These are phyloP conservation scores for Mus spretus DNA, from an alignment of 2,797 vertebrate species.

Conservation along the genomic window DNA sequence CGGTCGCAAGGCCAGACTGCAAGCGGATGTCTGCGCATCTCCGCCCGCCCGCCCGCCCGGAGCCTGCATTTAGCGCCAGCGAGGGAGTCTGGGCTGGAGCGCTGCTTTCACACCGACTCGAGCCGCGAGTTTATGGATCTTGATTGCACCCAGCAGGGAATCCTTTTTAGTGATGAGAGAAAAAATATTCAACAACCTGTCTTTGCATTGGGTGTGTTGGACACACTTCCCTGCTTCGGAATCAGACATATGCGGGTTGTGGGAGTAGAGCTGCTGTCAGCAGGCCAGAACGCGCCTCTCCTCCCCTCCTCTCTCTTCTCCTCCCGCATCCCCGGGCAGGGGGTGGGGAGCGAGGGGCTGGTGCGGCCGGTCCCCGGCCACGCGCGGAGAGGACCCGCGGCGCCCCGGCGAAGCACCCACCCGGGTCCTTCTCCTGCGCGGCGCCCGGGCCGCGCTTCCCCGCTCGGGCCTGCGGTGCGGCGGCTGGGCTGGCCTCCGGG, in stretches of 20 bases:
- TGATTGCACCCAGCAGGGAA: slow-evolving; percentile 90
- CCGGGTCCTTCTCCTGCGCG: neutral
- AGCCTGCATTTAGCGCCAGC: slow-evolving; percentile 83
- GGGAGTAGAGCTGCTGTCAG: slow-evolving; percentile 82
- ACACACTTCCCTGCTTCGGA: slow-evolving; percentile 84
- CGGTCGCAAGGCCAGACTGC: slow-evolving; percentile 82
- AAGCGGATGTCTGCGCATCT: slow-evolving; percentile 80
- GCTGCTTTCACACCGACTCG: slow-evolving; percentile 81
- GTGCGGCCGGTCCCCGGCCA: slow-evolving; percentile 42
- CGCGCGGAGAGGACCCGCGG: neutral
- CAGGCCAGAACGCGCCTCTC: slow-evolving; percentile 78
- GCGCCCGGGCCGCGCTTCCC: neutral
- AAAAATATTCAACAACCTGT: slow-evolving; percentile 87
- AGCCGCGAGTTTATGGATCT: slow-evolving; percentile 87
- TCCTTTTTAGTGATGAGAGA: slow-evolving; percentile 89
- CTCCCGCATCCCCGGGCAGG: slow-evolving; percentile 61
- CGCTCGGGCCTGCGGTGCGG: slow-evolving; percentile 37
- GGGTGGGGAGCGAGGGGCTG: slow-evolving; percentile 69
- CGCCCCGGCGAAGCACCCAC: neutral
- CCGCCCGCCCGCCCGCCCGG: slow-evolving; percentile 76
- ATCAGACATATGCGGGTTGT: slow-evolving; percentile 84
- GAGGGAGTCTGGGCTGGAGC: slow-evolving; percentile 84
- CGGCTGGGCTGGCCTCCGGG: slow-evolving; percentile 78
- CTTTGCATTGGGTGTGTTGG: slow-evolving; percentile 87
- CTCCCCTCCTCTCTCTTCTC: slow-evolving; percentile 44